Base-by-base conservation (phyloP, 2,113 vertebrate species). In the Pygathrix nemaeus region DNA sequence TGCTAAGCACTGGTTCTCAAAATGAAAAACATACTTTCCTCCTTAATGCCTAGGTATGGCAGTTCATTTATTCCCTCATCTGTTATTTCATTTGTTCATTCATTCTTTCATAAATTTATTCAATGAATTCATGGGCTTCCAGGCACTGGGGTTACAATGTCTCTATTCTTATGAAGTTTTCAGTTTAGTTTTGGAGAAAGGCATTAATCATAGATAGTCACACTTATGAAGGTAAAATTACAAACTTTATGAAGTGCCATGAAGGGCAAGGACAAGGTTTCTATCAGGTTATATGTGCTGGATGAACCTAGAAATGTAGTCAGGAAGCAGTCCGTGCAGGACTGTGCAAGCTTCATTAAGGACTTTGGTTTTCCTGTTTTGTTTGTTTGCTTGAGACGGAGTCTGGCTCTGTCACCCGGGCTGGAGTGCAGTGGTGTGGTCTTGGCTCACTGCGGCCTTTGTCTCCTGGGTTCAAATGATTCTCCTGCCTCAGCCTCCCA, bases 121-220 rank as follows among this genome's bases (percentile, higher is more conserved):
- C 61, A 90, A 1, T n/a, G 21, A 90, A 64, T 80, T 97, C 38
- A 81, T n/a, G n/a, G 92, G 40, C 27, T 66, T 82, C 76, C 48
- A 93, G 72, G 86, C 17, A 70, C 50, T 48, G 57, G 43, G 57
- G 27, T 40, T 90, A 40, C 8, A 86, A 66, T 76, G 18, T 85
- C 17, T 93, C 9, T 96, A 21, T 79, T 83, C 84, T 90, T 27
- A 8, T 18, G 9, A 86, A 38, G 7, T 76, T 97, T 93, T 87
- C 80, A 83, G 32, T 83, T 90, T 75, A 57, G 23, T 94, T 94
- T 88, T 97, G 61, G 52, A 92, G 81, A 80, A 80, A 87, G 72
- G 90, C 30, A 59, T 50, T 64, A 81, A 90, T 90, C 55, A 20
- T 50, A 93, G 72, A 30, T 52, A 78, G 38, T 82, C 72, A 93